A percentile compares a stretch with the other conserved stretches of the same genome.
These are phyloP conservation scores for Eurypyga helias DNA, from an alignment of 2,113 vertebrate species.

Conservation along the genomic window DNA sequence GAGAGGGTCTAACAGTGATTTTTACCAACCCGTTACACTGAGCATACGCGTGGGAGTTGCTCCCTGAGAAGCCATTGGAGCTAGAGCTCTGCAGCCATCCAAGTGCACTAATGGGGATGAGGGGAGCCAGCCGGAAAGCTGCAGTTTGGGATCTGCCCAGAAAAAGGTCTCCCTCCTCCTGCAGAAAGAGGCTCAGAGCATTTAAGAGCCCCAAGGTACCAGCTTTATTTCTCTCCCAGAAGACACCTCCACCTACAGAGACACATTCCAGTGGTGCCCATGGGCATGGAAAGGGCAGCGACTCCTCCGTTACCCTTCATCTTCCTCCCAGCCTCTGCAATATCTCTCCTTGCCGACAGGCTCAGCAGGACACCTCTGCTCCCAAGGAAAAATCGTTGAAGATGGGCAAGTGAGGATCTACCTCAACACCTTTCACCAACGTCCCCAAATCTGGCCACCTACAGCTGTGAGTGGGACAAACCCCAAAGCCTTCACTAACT, in stretches of 20 bases:
- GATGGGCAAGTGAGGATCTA: background rate
- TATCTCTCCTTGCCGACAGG: background rate
- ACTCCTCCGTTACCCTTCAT: background rate
- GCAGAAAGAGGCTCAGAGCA: background rate
- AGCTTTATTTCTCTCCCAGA: background rate
- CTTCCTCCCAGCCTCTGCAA: background rate
- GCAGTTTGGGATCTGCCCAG: background rate
- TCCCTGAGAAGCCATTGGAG: accelerated
- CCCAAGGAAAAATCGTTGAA: too few species aligned
- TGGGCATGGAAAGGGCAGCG: background rate
- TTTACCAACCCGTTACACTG: background rate
- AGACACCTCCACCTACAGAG: background rate
- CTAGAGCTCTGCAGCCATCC: accelerated
- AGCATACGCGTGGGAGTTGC: accelerated
- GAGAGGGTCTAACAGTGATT: accelerated
- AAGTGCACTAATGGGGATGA: background rate
- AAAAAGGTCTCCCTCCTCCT: background rate
- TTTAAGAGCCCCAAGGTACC: background rate
- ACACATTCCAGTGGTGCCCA: background rate
- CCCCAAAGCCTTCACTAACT: background rate
- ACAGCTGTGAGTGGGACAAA: background rate
- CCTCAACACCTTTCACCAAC: background rate
- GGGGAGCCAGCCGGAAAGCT: background rate
- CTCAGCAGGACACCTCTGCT: background rate
- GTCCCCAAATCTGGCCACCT: background rate